Evolutionary conservation across 2,113 vertebrate species (phyloP), one percentile per base, ranked within the genome.

Genomic region (Monopterus albus): DNA sequence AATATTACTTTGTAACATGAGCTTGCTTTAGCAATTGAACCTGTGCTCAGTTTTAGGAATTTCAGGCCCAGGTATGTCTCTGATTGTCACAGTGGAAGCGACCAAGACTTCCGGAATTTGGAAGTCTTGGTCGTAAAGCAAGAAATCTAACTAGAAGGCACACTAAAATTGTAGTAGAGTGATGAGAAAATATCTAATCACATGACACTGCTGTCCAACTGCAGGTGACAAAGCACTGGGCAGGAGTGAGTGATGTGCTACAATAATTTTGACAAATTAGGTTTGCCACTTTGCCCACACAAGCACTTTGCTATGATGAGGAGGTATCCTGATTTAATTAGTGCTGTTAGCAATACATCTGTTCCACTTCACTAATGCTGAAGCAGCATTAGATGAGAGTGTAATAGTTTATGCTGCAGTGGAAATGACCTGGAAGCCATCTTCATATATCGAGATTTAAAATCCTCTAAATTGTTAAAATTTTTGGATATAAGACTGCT

Each of bases 321-420:
- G 17, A 61, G 28, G 47, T 47, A 35, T 35, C 49, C 40, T 42
- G 26, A 45, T 64, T 58, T 46, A 57, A 69, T 63, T 29, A 43
- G 25, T 39, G 29, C 29, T 29, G 29, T 29, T 29, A 29, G 29
- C 7, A 29, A 29, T 29, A 5, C 33, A 20, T 39, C n/a, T 36
- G 38, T 29, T 64, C 26, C 29, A 53, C 51, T 68, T 63, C 43
- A 38, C 45, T 43, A 62, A 35, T 51, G 14, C 56, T 42, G 14
- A 39, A 45, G 13, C 47, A 47, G 23, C 42, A 21, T 15, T 29
- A 29, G 26, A 39, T 28, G 7, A 60, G 33, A 55, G 55, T 25
- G 9, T 28, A 38, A 59, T 21, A 59, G 38, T 57, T 25, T 26
- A 43, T 57, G 33, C 12, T 47, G 51, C 14, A 18, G 2, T 61